phyloP scores from a whole-genome alignment of 2,797 vertebrate species.

The Coregonus suidteri region DNA sequence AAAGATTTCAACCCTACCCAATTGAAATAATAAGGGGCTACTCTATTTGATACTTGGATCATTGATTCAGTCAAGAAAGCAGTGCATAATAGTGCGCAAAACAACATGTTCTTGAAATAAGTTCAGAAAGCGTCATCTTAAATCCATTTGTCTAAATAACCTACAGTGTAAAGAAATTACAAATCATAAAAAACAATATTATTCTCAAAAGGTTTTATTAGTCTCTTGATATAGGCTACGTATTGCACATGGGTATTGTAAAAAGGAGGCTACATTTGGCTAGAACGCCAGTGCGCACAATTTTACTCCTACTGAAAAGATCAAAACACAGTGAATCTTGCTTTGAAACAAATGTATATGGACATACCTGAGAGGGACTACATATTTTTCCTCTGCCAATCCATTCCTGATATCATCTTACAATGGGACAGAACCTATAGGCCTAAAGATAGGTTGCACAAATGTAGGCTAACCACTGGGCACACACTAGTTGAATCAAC shows the following conservation, averaged over 20 bases:
- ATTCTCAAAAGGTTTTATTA: constrained; percentile 8
- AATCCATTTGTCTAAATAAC: neutral
- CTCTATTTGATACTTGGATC: neutral
- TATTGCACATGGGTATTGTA: constrained; percentile 13
- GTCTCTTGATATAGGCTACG: neutral
- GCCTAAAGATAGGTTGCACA: neutral
- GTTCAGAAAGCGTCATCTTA: neutral
- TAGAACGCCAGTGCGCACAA: neutral
- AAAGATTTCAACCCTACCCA: neutral
- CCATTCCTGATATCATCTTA: neutral
- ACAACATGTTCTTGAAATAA: neutral
- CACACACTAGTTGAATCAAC: too few species aligned
- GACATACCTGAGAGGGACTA: constrained; percentile 8
- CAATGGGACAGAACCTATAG: neutral
- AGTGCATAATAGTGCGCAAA: too few species aligned
- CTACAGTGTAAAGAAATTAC: neutral
- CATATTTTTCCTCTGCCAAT: neutral
- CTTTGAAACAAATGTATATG: neutral
- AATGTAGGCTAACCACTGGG: neutral
- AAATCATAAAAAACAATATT: neutral
- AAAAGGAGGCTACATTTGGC: neutral
- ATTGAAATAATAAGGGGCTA: neutral
- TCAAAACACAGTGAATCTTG: constrained; percentile 4
- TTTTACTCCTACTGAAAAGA: neutral
- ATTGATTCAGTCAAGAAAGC: neutral